Evolutionary conservation across 2,888 invertebrate genomes (phyloP).

Genomic region (Lithophane semibrunnea): DNA sequence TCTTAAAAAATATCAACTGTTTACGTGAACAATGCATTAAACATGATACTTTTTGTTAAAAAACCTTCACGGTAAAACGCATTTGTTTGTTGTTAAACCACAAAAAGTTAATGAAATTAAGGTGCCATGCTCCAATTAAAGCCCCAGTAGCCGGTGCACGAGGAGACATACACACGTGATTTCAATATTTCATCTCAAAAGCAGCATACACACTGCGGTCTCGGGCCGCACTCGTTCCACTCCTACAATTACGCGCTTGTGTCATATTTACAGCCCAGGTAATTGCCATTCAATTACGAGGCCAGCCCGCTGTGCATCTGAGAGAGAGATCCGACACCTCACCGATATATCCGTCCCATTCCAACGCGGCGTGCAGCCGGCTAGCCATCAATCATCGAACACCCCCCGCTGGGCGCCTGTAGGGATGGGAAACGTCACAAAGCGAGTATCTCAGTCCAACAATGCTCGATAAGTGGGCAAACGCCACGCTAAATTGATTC

Average conservation of each 20-base stretch:
- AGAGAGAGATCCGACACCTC: constrained; percentile 74
- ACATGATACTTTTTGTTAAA: constrained; percentile 57
- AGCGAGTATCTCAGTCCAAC: constrained; percentile 83
- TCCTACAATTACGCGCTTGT: constrained; percentile 90
- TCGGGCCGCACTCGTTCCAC: constrained; percentile 86
- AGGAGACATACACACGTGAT: constrained; percentile 78
- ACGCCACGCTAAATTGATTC: constrained; percentile 88
- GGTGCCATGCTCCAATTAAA: constrained; percentile 55
- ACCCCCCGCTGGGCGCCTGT: constrained; percentile 87
- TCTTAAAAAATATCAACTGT: constrained; percentile 53
- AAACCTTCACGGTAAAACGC: constrained; percentile 48
- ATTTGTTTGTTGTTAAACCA: constrained; percentile 48
- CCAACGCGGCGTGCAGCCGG: constrained; percentile 81
- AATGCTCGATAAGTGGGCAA: constrained; percentile 89
- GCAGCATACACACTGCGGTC: constrained; percentile 83
- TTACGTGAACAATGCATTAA: constrained; percentile 52
- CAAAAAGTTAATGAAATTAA: constrained; percentile 54
- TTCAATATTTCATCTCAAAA: constrained; percentile 87
- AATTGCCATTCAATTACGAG: constrained; percentile 91
- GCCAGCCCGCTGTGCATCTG: constrained; percentile 83
- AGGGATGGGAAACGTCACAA: constrained; percentile 89
- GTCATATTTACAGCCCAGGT: constrained; percentile 91
- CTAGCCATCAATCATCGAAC: constrained; percentile 89
- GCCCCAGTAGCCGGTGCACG: constrained; percentile 60
- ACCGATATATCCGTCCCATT: constrained; percentile 74